Conservation (phyloP, 2,797 vertebrate genomes). For the Dermochelys coriacea region DNA sequence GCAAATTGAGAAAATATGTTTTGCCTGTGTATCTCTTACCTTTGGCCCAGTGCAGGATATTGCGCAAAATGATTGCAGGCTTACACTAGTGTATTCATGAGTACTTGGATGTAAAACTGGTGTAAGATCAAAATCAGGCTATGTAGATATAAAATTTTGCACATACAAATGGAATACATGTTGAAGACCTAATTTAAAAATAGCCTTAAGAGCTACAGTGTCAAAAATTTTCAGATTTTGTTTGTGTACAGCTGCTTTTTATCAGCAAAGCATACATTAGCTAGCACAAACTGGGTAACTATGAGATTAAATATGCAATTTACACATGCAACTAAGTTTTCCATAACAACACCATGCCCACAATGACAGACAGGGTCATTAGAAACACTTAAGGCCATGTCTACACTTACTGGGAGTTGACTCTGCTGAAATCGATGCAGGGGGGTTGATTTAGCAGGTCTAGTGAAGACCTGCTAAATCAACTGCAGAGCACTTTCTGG, state of each 20-base stretch:
- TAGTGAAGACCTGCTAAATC: no score
- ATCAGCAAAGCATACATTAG: background rate
- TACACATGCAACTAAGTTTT: background rate
- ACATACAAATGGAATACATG: slow-evolving; percentile 8
- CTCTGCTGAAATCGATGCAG: no score
- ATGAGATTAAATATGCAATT: background rate
- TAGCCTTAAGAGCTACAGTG: slow-evolving; percentile 13
- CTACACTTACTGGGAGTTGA: no score
- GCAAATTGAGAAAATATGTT: background rate
- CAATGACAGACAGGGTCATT: background rate
- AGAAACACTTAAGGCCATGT: background rate
- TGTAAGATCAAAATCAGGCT: slow-evolving; percentile 34
- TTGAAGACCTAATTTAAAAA: slow-evolving; percentile 48
- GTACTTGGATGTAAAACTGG: slow-evolving; percentile 31
- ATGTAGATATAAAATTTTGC: slow-evolving; percentile 27
- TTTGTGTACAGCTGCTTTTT: background rate
- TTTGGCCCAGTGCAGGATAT: background rate
- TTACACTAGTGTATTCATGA: background rate
- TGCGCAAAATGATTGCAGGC: background rate
- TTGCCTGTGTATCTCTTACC: background rate
- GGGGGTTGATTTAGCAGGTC: no score
- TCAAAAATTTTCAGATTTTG: background rate
- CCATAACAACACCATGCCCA: background rate
- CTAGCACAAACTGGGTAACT: background rate
- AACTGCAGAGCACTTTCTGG: no score